Evolutionary conservation across 2,113 vertebrate genomes (phyloP).

Genomic region (Pungitius pungitius): DNA sequence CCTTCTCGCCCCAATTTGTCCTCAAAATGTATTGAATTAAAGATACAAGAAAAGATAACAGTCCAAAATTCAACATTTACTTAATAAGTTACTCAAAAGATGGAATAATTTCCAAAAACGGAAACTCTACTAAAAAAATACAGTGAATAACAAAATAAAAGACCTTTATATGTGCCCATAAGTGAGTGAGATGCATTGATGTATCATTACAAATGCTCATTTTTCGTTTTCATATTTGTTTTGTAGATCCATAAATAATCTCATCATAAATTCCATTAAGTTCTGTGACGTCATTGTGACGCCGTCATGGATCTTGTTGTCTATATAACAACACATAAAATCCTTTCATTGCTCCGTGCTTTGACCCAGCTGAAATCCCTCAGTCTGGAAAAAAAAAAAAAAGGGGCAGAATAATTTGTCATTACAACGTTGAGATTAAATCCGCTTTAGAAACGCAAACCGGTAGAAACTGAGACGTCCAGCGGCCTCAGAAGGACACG

Average conservation of each 20-base stretch:
- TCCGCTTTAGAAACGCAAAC: not conserved
- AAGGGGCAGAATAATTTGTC: not conserved
- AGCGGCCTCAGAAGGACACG: conserved; percentile 18
- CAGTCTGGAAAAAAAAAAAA: not conserved
- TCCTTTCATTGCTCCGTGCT: too few species aligned
- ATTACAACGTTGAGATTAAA: not conserved
- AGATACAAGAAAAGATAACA: not conserved
- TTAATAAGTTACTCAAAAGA: too few species aligned
- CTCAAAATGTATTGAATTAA: not conserved
- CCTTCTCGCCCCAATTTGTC: too few species aligned
- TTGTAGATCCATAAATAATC: conserved; percentile 25
- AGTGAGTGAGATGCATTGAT: too few species aligned
- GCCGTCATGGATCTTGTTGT: too few species aligned
- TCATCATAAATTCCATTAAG: not conserved
- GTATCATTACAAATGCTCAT: not conserved
- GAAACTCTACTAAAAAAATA: not conserved
- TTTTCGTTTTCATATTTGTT: conserved; percentile 11
- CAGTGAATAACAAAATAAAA: not conserved
- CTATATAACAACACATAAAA: too few species aligned
- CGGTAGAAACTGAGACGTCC: conserved; percentile 6
- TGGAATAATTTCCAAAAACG: too few species aligned
- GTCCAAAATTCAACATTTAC: not conserved
- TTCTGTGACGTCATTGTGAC: not conserved
- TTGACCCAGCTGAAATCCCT: not conserved
- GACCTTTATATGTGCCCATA: not conserved